Percentiles rank a stretch among this genome's conserved stretches.
Conservation (phyloP, 2,888 invertebrate species). For the Calliopum simillimum region DNA sequence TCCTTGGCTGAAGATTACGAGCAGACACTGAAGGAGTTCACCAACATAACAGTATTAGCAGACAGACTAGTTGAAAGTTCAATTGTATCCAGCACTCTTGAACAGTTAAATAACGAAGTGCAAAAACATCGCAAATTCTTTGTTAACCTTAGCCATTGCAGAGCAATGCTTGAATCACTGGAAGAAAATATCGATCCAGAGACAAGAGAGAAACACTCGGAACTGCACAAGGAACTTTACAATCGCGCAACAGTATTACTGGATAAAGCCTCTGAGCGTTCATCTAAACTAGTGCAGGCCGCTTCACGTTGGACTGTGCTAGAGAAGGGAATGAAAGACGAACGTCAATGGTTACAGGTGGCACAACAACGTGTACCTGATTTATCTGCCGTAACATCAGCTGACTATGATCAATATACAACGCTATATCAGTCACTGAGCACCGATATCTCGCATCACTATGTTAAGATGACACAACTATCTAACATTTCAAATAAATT, state of each 20-base stretch:
- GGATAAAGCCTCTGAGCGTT: constrained; percentile 83
- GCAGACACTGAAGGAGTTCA: constrained; percentile 87
- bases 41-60: constrained; percentile 86
- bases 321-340: constrained; percentile 85
- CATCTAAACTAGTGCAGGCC: constrained; percentile 86
- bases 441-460: constrained; percentile 83
- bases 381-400: constrained; percentile 81
- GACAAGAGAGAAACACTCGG: constrained; percentile 79
- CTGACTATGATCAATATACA: constrained; percentile 87
- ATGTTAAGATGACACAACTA: constrained; percentile 81
- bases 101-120: constrained; percentile 89
- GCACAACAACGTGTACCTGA: constrained; percentile 88
- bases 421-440: constrained; percentile 84
- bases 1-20: constrained; percentile 88
- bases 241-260: constrained; percentile 80
- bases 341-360: constrained; percentile 84
- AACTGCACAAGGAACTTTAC: constrained; percentile 81
- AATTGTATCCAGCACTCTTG: constrained; percentile 79
- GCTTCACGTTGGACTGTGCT: constrained; percentile 86
- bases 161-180: constrained; percentile 86
- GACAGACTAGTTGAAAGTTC: constrained; percentile 83
- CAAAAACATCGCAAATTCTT: constrained; percentile 91
- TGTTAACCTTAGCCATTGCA: constrained; percentile 87
- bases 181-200: constrained; percentile 86
- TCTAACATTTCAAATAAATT: constrained; percentile 79